A percentile compares a stretch with the other conserved stretches of the same genome.
Evolutionary conservation across 2,888 invertebrate species (phyloP).

Genomic region (Pelosia muscerda): DNA sequence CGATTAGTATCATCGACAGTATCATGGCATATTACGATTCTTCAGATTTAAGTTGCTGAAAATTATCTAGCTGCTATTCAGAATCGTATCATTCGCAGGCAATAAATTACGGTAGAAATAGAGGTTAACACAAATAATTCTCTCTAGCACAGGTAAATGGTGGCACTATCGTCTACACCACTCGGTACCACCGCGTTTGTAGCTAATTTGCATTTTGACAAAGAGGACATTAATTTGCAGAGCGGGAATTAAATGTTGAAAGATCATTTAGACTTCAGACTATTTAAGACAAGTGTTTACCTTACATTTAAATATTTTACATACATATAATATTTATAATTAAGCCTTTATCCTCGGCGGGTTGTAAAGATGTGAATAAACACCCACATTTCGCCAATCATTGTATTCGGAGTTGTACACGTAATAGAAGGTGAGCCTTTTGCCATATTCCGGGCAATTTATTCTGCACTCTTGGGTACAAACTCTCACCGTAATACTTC

Average conservation of each 20-base stretch:
- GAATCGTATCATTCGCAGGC: not conserved
- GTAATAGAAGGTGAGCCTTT: too few relatives aligned
- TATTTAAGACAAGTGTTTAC: not conserved
- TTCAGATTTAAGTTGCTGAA: not conserved
- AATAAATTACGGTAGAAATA: not conserved
- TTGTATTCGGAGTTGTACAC: too few relatives aligned
- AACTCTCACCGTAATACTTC: too few relatives aligned
- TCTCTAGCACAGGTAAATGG: slow-evolving; percentile 27
- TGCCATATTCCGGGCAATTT: too few relatives aligned
- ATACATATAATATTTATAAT: too few relatives aligned
- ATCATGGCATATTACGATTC: too few relatives aligned
- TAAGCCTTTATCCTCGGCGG: too few relatives aligned
- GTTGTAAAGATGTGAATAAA: too few relatives aligned
- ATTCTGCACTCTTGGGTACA: too few relatives aligned
- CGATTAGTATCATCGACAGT: too few relatives aligned
- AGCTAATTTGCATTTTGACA: slow-evolving; percentile 62
- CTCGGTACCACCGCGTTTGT: slow-evolving; percentile 35
- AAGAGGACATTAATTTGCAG: slow-evolving; percentile 46
- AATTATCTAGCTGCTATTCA: not conserved
- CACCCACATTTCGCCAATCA: too few relatives aligned
- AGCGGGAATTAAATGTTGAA: slow-evolving; percentile 8
- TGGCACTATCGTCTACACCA: slow-evolving; percentile 31
- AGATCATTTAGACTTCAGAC: slow-evolving; percentile 6
- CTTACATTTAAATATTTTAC: not conserved
- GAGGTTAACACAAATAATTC: slow-evolving; percentile 14